Conservation (phyloP, 2,888 invertebrate species). For the Neoaliturus tenellus region DNA sequence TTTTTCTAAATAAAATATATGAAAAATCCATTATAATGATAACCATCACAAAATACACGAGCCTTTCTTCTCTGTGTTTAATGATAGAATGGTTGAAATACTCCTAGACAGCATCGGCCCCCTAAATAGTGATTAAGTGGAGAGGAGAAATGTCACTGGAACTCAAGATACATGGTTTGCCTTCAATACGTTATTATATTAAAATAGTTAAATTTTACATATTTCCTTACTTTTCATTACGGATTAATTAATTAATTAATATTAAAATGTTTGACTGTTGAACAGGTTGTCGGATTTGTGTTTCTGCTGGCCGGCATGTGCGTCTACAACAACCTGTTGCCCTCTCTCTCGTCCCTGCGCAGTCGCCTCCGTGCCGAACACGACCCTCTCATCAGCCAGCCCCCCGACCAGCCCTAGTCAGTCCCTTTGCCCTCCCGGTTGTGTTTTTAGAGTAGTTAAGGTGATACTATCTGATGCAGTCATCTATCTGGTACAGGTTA, state of each 20-base stretch:
- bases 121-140: no score
- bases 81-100: no score
- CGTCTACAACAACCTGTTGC: conserved; percentile 83
- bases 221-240: no score
- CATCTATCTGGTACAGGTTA: not conserved
- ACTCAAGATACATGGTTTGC: no score
- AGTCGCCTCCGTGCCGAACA: not conserved
- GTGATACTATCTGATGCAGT: not conserved
- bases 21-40: no score
- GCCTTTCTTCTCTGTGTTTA: no score
- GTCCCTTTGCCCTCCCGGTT: not conserved
- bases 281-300: conserved; percentile 84
- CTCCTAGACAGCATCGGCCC: no score
- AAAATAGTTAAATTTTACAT: no score
- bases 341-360: conserved; percentile 50
- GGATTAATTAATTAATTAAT: not conserved
- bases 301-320: conserved; percentile 88
- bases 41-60: no score
- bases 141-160: no score
- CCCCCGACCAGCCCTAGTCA: conserved; percentile 60
- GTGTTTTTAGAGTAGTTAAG: not conserved
- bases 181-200: no score
- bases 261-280: not conserved
- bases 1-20: no score
- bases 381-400: conserved; percentile 59